Evolutionary conservation across 2,113 vertebrate species (phyloP), one percentile per base, ranked within the genome.

Genomic region (Sprattus sprattus): DNA sequence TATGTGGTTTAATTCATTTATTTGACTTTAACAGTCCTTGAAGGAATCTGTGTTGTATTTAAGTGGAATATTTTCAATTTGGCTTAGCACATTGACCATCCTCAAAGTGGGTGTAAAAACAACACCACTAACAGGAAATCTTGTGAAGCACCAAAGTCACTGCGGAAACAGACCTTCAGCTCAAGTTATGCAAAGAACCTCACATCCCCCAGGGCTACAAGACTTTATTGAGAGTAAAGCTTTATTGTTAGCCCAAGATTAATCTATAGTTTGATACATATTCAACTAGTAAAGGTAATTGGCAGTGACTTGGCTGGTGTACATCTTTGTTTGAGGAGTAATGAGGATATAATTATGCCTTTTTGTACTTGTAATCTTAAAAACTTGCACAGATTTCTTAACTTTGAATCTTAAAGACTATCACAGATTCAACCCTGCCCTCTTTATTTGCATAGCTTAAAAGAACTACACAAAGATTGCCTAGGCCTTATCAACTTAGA

Each of bases 101-200:
- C 15, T 15, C 28, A 78, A 39, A 39, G 28, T 13, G 16, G 71
- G 39, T 28, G 11, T 78, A 39, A 78, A 78, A 39, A 44, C 28
- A 39, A 78, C 25, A 16, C 10, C 25, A 86, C 85, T 25, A 64
- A 90, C 88, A 90, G 92, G 92, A 94, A 93, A 92, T 88, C 52
- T 87, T 89, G 15, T 71, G 84, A 64, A 89, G 86, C 89, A 85
- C 90, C 88, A 86, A 89, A 89, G 78, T 4, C 11, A 25, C 22
- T 49, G 64, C 86, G 89, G 89, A 90, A 90, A 85, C 81, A 47
- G 4, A 84, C 15, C 88, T 81, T 6, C 85, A 85, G 28, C 22
- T 84, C 67, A 67, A 88, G 64, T 20, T 49, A 32, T 54, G 86
- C 85, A 67, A 82, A n/a, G 60, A 15, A 15, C 28, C 82, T 45